These are phyloP conservation scores for Channallabes apus DNA, from an alignment of 2,797 vertebrate genomes.

Conservation along the genomic window DNA sequence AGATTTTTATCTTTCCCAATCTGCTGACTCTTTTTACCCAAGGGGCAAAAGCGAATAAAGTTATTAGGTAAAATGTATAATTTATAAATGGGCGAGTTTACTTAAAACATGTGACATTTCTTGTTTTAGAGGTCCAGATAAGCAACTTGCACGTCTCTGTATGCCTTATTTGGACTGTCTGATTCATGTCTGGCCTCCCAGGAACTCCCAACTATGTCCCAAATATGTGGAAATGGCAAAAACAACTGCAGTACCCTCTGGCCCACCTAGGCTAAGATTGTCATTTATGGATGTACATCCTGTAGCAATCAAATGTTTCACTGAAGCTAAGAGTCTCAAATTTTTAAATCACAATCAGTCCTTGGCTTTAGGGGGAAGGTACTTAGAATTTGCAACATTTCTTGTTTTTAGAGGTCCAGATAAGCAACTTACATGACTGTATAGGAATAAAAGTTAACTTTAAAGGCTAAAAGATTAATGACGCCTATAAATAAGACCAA, in stretches of 20 bases:
- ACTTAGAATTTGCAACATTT: neutral
- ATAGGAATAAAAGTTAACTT: neutral
- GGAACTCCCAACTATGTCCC: too few relatives aligned
- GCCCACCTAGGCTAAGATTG: too few relatives aligned
- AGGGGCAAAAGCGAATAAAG: neutral
- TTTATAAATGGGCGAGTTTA: neutral
- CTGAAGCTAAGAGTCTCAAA: too few relatives aligned
- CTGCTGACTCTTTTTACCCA: neutral
- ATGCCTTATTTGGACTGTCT: too few relatives aligned
- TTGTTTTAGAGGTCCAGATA: neutral
- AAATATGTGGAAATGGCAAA: too few relatives aligned
- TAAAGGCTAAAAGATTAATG: neutral
- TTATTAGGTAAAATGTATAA: neutral
- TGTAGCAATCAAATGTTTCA: too few relatives aligned
- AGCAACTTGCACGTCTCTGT: neutral
- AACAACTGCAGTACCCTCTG: too few relatives aligned
- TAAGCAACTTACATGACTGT: neutral
- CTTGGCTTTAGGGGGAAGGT: too few relatives aligned
- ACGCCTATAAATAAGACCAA: neutral
- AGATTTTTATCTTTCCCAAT: neutral
- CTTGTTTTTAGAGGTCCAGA: neutral
- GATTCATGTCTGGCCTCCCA: too few relatives aligned
- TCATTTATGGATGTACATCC: too few relatives aligned
- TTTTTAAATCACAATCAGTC: too few relatives aligned
- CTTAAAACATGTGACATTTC: too few relatives aligned